Percentiles rank a stretch among this genome's conserved stretches.
These are phyloP conservation scores for Tokudaia muenninki DNA, from an alignment of 2,797 vertebrate species.

Conservation along the genomic window DNA sequence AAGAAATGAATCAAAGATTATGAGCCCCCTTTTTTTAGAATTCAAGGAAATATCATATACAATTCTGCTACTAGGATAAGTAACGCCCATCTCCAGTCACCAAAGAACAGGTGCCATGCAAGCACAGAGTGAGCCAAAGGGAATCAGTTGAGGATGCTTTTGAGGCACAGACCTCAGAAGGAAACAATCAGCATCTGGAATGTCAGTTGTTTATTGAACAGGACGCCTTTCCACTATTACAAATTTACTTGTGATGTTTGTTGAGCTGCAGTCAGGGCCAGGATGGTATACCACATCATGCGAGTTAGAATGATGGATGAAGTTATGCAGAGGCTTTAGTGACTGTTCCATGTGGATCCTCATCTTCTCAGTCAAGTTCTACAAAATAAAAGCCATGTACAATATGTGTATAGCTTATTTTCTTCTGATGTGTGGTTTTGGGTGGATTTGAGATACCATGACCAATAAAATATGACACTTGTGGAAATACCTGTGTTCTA, in stretches of 20 bases:
- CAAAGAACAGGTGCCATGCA: background rate
- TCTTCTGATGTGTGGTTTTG: background rate
- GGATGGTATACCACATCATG: constrained; percentile 31
- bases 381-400: background rate
- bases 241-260: constrained; percentile 70
- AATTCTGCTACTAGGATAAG: background rate
- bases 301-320: constrained; percentile 16
- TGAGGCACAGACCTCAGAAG: background rate
- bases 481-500: background rate
- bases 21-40: background rate
- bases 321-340: background rate
- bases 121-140: background rate
- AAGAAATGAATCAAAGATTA: background rate
- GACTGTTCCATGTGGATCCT: background rate
- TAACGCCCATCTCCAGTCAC: background rate
- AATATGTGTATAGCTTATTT: background rate
- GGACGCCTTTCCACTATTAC: constrained; percentile 47
- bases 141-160: background rate
- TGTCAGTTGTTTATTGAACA: constrained; percentile 37
- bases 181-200: constrained; percentile 44
- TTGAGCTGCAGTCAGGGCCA: background rate
- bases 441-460: background rate
- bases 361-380: background rate
- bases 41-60: background rate
- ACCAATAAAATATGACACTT: background rate